phyloP scores from a whole-genome alignment of 2,797 vertebrate genomes.

The Sebastes diploproa region DNA sequence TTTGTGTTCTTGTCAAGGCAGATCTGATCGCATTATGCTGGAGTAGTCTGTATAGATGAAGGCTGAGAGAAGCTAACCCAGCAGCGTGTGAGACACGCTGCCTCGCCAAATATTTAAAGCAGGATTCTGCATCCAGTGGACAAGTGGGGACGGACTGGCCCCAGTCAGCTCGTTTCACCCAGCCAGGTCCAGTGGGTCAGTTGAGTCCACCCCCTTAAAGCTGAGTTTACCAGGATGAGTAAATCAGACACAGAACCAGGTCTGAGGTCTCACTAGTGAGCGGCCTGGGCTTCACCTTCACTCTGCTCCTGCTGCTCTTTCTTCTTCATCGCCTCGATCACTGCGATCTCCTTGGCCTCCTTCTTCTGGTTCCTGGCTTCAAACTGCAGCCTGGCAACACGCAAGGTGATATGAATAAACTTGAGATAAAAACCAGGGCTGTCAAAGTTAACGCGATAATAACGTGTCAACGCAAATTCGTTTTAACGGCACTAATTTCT shows the following conservation, averaged over 20 bases:
- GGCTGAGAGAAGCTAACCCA: slow-evolving; percentile 9
- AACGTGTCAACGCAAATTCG: too few relatives aligned
- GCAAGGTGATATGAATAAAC: neutral
- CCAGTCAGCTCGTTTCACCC: neutral
- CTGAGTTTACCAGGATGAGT: slow-evolving; percentile 17
- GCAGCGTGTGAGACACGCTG: neutral
- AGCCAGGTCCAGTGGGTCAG: neutral
- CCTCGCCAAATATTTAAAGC: slow-evolving; percentile 6
- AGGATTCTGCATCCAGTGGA: slow-evolving; percentile 1
- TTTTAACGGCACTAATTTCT: too few relatives aligned
- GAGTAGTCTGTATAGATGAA: neutral
- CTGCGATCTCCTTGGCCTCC: slow-evolving; percentile 94
- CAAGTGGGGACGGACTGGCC: neutral
- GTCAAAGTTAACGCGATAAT: too few relatives aligned
- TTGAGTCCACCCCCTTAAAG: slow-evolving; percentile 31
- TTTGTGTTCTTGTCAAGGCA: slow-evolving; percentile 14
- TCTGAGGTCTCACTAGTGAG: slow-evolving; percentile 30
- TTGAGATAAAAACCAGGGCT: too few relatives aligned
- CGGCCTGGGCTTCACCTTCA: slow-evolving; percentile 29
- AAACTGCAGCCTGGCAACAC: slow-evolving; percentile 87
- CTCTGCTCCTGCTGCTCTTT: slow-evolving; percentile 70
- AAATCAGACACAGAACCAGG: neutral
- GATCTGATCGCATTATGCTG: slow-evolving; percentile 12
- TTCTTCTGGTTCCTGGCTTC: slow-evolving; percentile 98
- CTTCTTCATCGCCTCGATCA: slow-evolving; percentile 87